Evolutionary conservation across 1,140 invertebrate species (phyloP), one percentile per base, ranked within the genome.

Genomic region (Sycophila sp.): DNA sequence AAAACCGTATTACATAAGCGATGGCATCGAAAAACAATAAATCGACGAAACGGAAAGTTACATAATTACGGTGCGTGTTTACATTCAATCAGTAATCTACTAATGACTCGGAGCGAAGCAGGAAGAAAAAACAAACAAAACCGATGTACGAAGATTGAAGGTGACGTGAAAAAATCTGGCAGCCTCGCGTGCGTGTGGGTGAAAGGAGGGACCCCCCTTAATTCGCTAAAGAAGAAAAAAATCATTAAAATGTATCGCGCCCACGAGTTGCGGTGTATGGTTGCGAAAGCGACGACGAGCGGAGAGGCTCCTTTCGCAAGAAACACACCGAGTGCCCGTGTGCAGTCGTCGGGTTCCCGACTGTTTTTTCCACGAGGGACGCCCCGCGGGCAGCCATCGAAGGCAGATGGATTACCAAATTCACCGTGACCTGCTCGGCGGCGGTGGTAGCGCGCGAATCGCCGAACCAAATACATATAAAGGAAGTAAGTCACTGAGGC

Each of bases 401-500:
- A 68, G n/a, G 40, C 51, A 38, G 66, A 69, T 45, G 66, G 42
- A 51, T 69, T 60, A 40, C 68, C 47, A 59, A 63, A 55, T 63
- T 69, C 8, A 6, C 68, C 49, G 59, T 53, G 66, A 53, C 42
- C 40, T 26, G 42, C 30, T 60, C 30, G 15, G 42, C 42, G 19
- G 24, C 19, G 2, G 3, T 22, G n/a, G n/a, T n/a, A n/a, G n/a
- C n/a, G n/a, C n/a, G n/a, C n/a, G n/a, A n/a, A n/a, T n/a, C n/a
- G n/a, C n/a, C n/a, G 4, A 6, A 34, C 2, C 30, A 36, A 32
- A 34, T 28, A n/a, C n/a, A n/a, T n/a, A n/a, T n/a, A n/a, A n/a
- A n/a, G n/a, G n/a, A n/a, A n/a, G n/a, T n/a, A n/a, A n/a, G n/a
- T n/a, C n/a, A n/a, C n/a, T n/a, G n/a, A n/a, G 19, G 13, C 42